Conservation (phyloP, 2,888 invertebrate genomes). For the Leptura quadrifasciata region DNA sequence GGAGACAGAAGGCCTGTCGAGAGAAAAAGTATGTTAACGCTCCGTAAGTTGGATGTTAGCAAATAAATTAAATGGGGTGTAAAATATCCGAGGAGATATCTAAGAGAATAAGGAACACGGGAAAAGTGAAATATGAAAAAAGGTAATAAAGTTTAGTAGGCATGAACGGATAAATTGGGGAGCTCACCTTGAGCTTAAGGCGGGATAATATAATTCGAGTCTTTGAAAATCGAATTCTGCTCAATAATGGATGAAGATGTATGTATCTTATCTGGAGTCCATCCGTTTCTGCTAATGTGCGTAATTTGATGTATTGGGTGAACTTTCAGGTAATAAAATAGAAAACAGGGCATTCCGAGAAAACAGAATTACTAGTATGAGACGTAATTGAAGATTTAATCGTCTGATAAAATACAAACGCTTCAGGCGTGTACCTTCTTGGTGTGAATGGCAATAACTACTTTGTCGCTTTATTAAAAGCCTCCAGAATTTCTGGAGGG, state of each 20-base stretch:
- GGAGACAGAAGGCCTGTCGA: not conserved
- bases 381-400: not conserved
- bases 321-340: not conserved
- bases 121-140: constrained; percentile 37
- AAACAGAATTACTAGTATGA: not conserved
- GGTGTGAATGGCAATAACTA: no score
- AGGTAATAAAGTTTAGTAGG: constrained; percentile 30
- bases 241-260: constrained; percentile 6
- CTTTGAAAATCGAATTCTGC: constrained; percentile 30
- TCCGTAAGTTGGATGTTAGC: constrained; percentile 23
- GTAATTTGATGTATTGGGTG: not conserved
- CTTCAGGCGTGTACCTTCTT: no score
- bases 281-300: not conserved
- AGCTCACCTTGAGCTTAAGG: constrained; percentile 11
- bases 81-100: constrained; percentile 31
- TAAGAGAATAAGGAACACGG: constrained; percentile 34
- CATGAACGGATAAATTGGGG: constrained; percentile 27
- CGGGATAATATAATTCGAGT: constrained; percentile 27
- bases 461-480: no score
- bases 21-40: constrained; percentile 22
- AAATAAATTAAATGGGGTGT: constrained; percentile 39
- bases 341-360: not conserved
- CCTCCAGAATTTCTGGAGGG: no score
- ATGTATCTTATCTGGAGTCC: not conserved
- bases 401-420: no score